These are phyloP conservation scores for Goniozus legneri DNA, from an alignment of 1,140 invertebrate genomes.

Conservation along the genomic window DNA sequence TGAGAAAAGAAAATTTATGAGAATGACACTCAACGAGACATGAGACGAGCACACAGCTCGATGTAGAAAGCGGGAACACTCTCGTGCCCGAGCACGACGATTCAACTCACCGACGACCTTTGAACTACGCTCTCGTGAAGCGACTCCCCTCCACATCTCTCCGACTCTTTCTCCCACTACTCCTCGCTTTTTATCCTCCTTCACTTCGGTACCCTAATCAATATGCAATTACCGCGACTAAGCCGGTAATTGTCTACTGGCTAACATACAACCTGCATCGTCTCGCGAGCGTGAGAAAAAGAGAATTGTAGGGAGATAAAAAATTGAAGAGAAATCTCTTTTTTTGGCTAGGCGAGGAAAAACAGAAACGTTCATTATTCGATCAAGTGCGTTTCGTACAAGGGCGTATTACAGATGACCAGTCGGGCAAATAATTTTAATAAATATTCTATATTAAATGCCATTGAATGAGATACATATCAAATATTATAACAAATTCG, in stretches of 20 bases:
- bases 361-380: neutral
- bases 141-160: too few species aligned
- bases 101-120: neutral
- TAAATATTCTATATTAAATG: conserved; percentile 38
- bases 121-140: too few species aligned
- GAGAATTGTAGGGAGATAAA: too few species aligned
- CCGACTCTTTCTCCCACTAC: neutral
- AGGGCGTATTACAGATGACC: neutral
- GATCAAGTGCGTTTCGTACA: neutral
- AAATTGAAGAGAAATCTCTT: neutral
- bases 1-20: neutral
- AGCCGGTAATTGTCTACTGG: too few species aligned
- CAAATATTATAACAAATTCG: conserved; percentile 30
- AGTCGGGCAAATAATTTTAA: conserved; percentile 25
- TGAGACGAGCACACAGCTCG: too few species aligned
- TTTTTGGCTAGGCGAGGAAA: too few species aligned
- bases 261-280: too few species aligned
- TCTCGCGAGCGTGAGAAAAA: too few species aligned
- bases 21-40: neutral
- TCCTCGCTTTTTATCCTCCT: neutral
- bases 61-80: too few species aligned
- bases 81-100: neutral
- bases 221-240: too few species aligned
- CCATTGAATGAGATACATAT: conserved; percentile 35
- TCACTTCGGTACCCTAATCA: too few species aligned